Base-by-base conservation (phyloP, 2,888 invertebrate species). In the Ferdinandea cuprea region DNA sequence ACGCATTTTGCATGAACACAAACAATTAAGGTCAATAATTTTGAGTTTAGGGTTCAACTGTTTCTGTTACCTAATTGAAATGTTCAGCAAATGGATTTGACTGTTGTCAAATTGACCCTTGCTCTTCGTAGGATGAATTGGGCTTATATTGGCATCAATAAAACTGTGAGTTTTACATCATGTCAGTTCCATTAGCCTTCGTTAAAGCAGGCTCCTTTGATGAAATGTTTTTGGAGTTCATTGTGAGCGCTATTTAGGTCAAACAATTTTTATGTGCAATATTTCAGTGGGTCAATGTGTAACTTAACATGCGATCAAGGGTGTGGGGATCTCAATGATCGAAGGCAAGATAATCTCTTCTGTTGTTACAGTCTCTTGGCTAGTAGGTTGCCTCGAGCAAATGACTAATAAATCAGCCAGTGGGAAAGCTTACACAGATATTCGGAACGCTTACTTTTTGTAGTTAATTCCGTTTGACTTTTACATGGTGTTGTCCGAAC, bases 1-100 rank as follows among this genome's bases (percentile, higher is more conserved):
- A 30, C 19, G 5, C 19, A 30, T 13, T 28, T 28, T 50, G 13
- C 13, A 56, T 48, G 54, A 19, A 11, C 21, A 37, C 37, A 54
- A 65, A 15, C 44, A 69, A 81, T 81, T 81, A 37, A 76, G 65
- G 76, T 66, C 76, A 81, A 81, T 76, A 52, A 54, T 44, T 59
- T 69, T 65, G 80, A 17, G 56, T 61, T 30, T 21, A 35, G 44
- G 40, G 56, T 71, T 72, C n/a, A 37, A 42, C 15, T 1, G 35
- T 32, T 13, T 56, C 56, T 37, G 8, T 54, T 61, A 37, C 15
- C 9, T 21, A 37, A 58, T 65, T 71, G 61, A 46, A 48, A 30
- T 32, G 21, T 46, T 35, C 11, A 15, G 52, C 52, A 61, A 35
- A 42, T 72, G 54, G 11, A 9, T 9, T 48, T 48, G 8, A 58